phyloP scores from a whole-genome alignment of 53 echinoderm and acorn worm species.

The Arbacia lixula region DNA sequence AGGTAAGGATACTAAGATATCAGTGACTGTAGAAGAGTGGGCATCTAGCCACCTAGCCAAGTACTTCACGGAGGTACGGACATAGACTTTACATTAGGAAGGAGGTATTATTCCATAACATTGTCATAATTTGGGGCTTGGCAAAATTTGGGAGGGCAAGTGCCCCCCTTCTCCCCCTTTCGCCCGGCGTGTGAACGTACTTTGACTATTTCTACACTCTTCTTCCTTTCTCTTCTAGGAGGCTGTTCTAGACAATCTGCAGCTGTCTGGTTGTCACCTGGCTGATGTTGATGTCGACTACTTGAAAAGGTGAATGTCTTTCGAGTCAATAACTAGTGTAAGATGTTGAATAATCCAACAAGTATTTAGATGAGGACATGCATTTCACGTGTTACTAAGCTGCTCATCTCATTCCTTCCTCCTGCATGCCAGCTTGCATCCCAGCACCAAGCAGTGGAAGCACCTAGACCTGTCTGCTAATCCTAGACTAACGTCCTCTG shows the following conservation, averaged over 20 bases:
- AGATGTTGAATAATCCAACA: neutral
- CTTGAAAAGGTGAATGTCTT: constrained; percentile 70
- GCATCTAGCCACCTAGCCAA: neutral
- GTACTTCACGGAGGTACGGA: neutral
- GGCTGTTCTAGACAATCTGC: constrained; percentile 23
- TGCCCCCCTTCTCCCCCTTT: no score
- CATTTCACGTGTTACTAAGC: neutral
- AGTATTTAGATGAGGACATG: neutral
- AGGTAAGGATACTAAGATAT: no score
- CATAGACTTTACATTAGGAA: no score
- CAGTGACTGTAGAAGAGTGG: no score
- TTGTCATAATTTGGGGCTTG: no score
- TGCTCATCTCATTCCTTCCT: neutral
- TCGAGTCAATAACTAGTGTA: neutral
- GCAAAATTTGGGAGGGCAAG: no score
- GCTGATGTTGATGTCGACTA: constrained; percentile 72
- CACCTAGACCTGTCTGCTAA: constrained; percentile 79
- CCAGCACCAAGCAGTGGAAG: constrained; percentile 63
- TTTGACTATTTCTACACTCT: neutral
- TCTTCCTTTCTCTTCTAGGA: neutral
- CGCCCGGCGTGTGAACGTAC: no score
- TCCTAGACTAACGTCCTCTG: constrained; percentile 61
- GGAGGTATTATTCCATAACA: no score
- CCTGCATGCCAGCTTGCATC: constrained; percentile 61
- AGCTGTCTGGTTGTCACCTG: constrained; percentile 78